Evolutionary conservation across 2,797 vertebrate species (phyloP), one percentile per base, ranked within the genome.

Genomic region (Ibycter americanus): DNA sequence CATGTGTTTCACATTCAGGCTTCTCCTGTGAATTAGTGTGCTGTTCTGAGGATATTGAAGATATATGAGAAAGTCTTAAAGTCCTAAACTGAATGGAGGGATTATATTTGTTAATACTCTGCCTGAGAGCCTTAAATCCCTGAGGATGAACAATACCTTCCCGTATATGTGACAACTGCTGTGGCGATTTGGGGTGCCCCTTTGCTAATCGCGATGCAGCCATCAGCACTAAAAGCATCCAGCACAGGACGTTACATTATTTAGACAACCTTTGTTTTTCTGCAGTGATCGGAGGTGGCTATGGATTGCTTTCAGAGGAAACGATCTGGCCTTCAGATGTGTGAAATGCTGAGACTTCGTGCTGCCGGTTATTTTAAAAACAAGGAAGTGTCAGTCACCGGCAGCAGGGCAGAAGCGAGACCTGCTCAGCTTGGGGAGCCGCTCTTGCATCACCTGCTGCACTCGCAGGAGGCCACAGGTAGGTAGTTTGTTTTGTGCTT

Each of bases 11-110:
- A 78, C 68, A 88, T 91, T 81, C 32, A 77, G 27, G 65, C 31
- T 72, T 90, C 91, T 82, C 70, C 86, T 94, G 70, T 79, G 95
- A 87, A 88, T 82, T 91, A 68, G 83, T 63, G 84, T 55, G 73
- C 59, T 73, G 62, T 70, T 90, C 70, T 63, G 85, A 65, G 81
- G n/a, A 77, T 52, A 72, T 42, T 27, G 66, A 84, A 93, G 85
- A 76, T 40, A 87, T 4, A 51, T 8, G 58, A 95, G 74, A 90
- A 73, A 66, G 31, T 56, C 17, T 83, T 74, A 27, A 81, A 89
- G 38, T 52, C 51, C 44, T 79, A 76, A 84, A 56, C 15, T 54
- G 59, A 91, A 82, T 17, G 55, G 40, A 81, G 26, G 44, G 62
- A 82, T 96, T 93, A 42, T 73, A 58, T 81, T 83, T 17, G 6